Conservation (phyloP, 2,888 invertebrate species). For the Masnerella sp. region DNA sequence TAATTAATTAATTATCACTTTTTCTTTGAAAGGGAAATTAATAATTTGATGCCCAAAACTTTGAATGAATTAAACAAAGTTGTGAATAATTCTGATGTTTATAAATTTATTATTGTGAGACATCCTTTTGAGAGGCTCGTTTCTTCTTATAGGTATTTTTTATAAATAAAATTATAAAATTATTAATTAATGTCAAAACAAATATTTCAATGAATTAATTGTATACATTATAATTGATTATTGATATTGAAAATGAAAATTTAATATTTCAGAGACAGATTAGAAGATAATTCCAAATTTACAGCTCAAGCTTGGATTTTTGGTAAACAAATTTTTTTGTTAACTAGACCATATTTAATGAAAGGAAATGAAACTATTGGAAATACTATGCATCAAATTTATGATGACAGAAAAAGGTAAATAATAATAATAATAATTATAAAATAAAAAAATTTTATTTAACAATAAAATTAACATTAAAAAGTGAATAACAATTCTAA, state of each 20-base stretch:
- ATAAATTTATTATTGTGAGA: conserved; percentile 73
- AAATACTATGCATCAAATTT: conserved; percentile 67
- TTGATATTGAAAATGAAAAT: too few species aligned
- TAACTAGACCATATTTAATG: conserved; percentile 73
- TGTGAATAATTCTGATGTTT: conserved; percentile 63
- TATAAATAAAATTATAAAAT: not conserved
- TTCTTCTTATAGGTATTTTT: conserved; percentile 73
- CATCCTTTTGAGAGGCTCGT: conserved; percentile 76
- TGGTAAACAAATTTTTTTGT: conserved; percentile 71
- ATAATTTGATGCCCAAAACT: conserved; percentile 66
- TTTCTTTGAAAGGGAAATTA: conserved; percentile 67
- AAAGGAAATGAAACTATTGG: conserved; percentile 64
- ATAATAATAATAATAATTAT: not conserved
- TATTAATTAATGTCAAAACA: not conserved
- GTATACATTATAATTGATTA: too few species aligned
- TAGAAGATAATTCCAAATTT: conserved; percentile 74
- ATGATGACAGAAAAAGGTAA: conserved; percentile 69
- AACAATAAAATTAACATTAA: not conserved
- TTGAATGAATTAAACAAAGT: conserved; percentile 62
- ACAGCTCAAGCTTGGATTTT: conserved; percentile 75
- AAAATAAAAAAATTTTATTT: not conserved
- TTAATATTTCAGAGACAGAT: conserved; percentile 72
- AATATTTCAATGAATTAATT: too few species aligned
- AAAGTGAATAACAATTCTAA: not conserved
- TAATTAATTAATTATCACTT: too few species aligned